Percentiles rank a stretch among this genome's conserved stretches.
Conservation (phyloP, 2,888 invertebrate species). For the Leptopilina syphax region DNA sequence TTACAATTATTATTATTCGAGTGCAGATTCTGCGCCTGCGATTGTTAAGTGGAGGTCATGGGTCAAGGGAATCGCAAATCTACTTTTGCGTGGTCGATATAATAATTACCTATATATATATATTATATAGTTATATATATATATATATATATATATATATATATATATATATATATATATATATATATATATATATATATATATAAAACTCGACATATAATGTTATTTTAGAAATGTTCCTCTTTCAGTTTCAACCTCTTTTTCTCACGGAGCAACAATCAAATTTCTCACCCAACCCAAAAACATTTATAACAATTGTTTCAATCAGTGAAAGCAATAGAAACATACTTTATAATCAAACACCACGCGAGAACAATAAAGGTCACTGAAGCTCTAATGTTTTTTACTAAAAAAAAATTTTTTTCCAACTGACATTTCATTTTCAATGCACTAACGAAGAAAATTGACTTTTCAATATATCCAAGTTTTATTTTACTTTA, state of each 20-base stretch:
- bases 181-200: no score
- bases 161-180: background rate
- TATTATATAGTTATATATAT: no score
- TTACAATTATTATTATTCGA: background rate
- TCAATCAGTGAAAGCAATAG: slow-evolving; percentile 13
- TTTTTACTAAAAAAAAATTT: background rate
- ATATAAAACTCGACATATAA: background rate
- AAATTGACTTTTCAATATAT: background rate
- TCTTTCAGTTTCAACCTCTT: background rate
- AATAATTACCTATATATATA: background rate
- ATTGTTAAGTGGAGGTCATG: slow-evolving; percentile 28
- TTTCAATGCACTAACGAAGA: background rate
- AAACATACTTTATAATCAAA: background rate
- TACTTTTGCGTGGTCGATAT: slow-evolving; percentile 27
- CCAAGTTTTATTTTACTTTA: background rate
- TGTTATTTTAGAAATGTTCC: background rate
- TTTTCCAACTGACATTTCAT: slow-evolving; percentile 8
- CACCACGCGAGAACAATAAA: slow-evolving; percentile 11
- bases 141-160: background rate
- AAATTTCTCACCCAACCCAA: slow-evolving; percentile 24
- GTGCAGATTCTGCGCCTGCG: slow-evolving; percentile 11
- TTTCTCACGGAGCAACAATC: slow-evolving; percentile 17
- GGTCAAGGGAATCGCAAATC: slow-evolving; percentile 38
- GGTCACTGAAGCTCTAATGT: background rate
- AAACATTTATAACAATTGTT: slow-evolving; percentile 19